Percentiles rank a stretch among this genome's conserved stretches.
These are phyloP conservation scores for Origma solitaria DNA, from an alignment of 2,113 vertebrate species.

Conservation along the genomic window DNA sequence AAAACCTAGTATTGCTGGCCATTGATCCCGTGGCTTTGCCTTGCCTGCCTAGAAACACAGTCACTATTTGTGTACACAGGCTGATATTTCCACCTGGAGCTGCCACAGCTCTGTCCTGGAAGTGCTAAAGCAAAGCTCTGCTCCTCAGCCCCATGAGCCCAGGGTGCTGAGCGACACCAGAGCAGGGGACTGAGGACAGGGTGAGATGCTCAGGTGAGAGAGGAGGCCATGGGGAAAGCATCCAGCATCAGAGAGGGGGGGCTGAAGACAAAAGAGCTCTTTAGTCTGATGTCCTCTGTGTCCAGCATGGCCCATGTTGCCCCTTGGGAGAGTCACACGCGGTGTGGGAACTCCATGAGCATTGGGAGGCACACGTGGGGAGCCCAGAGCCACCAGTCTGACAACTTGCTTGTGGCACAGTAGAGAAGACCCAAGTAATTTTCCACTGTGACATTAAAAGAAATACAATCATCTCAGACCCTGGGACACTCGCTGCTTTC, in stretches of 20 bases:
- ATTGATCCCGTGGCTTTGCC: background rate
- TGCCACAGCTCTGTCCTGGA: background rate
- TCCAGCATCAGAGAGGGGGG: background rate
- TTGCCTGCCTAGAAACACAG: constrained; percentile 16
- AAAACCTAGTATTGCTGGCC: background rate
- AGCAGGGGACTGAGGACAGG: background rate
- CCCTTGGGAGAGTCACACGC: rapidly evolving
- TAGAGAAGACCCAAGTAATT: background rate
- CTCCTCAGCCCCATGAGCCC: background rate
- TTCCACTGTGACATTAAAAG: background rate
- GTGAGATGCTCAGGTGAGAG: background rate
- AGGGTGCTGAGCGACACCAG: background rate
- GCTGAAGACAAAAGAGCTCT: background rate
- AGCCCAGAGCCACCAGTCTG: background rate
- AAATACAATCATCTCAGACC: rapidly evolving
- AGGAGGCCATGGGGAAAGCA: background rate
- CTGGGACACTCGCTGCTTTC: background rate
- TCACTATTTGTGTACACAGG: background rate
- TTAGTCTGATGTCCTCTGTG: background rate
- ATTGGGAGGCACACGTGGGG: rapidly evolving
- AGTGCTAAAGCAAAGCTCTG: background rate
- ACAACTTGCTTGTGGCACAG: background rate
- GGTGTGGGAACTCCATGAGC: rapidly evolving
- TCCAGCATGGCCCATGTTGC: background rate
- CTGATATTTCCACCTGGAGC: background rate